phyloP scores from a whole-genome alignment of 2,113 vertebrate genomes.

The Spizaetus ornatus region DNA sequence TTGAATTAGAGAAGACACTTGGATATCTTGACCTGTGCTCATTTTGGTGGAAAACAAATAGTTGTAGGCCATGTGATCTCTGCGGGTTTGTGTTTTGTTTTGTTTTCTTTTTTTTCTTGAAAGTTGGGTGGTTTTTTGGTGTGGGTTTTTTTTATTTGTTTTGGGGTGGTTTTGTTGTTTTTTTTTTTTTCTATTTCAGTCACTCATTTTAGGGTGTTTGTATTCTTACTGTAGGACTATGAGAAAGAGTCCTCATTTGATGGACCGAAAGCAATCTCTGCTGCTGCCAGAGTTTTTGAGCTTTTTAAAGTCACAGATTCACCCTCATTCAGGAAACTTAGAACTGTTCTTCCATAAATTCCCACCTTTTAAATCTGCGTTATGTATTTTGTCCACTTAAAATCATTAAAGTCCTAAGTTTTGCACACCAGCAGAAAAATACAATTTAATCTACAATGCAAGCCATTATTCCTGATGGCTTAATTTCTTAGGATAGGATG shows the following conservation, averaged over 20 bases:
- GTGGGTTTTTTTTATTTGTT: neutral
- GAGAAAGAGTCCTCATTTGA: neutral
- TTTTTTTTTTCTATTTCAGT: neutral
- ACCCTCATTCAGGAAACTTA: neutral
- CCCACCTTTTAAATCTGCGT: neutral
- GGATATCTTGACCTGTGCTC: neutral
- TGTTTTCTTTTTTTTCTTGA: neutral
- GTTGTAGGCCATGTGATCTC: neutral
- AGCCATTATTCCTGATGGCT: neutral
- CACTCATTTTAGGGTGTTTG: neutral
- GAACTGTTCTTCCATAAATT: neutral
- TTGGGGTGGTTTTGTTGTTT: neutral
- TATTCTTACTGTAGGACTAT: neutral
- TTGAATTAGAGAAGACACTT: neutral
- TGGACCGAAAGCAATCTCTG: neutral
- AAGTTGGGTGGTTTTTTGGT: neutral
- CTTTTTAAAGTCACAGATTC: neutral
- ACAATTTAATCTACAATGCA: neutral
- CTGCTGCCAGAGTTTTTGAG: neutral
- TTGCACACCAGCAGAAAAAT: neutral
- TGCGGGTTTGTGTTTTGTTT: neutral
- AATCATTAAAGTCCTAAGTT: neutral
- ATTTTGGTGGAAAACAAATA: neutral
- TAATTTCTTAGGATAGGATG: neutral
- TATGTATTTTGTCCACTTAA: neutral